Base-by-base conservation (phyloP, 1,140 invertebrate species). In the Odontomachus brunneus region DNA sequence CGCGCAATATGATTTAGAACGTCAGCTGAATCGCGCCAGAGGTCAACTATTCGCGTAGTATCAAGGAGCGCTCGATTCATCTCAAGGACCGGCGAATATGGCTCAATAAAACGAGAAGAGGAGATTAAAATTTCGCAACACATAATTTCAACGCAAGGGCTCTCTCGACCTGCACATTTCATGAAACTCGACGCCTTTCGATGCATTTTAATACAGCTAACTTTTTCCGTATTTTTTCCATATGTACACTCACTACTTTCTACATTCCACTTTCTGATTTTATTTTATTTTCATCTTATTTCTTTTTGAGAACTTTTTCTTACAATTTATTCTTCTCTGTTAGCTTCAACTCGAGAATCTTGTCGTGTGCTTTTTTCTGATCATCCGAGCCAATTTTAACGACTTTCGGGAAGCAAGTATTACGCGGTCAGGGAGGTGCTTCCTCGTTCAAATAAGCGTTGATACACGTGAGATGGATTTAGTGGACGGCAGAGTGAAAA, bases 371-470 rank as follows among this genome's bases (percentile, higher is more conserved):
- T 44, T 44, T 44, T 69, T 78, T 57, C 19, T 3, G 14, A 78
- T 78, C 44, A 76, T 7, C 11, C 60, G 74, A 38, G 22, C 38
- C 14, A 51, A n/a, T 4, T 49, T 19, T 24, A 51, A 44, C 51
- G 63, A 57, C 22, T 57, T n/a, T 24, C n/a, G 19, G 19, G 26
- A 65, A 24, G 26, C 26, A 22, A 33, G 19, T 49, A 11, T 44
- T 0, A 44, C 38, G 38, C 26, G 24, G 11, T 48, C 29, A n/a
- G n/a, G 29, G 26, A 48, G 12, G 17, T 75, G 33, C 53, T 78
- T 53, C 29, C 15, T 2, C 49, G 29, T 67, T 19, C 33, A 69
- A 80, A 80, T 80, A 48, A 71, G 53, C 51, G 65, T 57, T 69
- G 75, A 78, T 49, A 29, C 17, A 29, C 24, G 29, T 44, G 51